A percentile compares a stretch with the other conserved stretches of the same genome.
Evolutionary conservation across 2,113 vertebrate genomes (phyloP).

Genomic region (Corythoichthys haematopterus): DNA sequence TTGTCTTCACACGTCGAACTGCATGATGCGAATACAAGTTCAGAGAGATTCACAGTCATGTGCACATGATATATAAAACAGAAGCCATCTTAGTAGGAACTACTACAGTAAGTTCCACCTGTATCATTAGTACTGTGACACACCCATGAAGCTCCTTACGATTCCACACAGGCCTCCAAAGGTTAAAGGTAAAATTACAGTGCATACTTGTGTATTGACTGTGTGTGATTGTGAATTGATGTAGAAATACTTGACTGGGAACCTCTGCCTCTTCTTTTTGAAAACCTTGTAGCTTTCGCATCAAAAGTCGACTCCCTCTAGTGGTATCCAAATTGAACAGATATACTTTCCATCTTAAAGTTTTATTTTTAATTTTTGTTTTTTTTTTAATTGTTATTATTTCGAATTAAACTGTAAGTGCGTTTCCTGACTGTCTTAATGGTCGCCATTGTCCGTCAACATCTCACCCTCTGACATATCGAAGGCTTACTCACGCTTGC

Average conservation of each 20-base stretch:
- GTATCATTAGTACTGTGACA: slow-evolving; percentile 76
- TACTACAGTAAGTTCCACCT: slow-evolving; percentile 76
- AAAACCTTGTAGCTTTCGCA: slow-evolving; percentile 51
- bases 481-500: slow-evolving; percentile 57
- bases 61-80: slow-evolving; percentile 40
- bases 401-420: slow-evolving; percentile 32
- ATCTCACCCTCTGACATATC: slow-evolving; percentile 46
- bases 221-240: neutral
- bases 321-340: slow-evolving; percentile 62
- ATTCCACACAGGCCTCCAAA: slow-evolving; percentile 58
- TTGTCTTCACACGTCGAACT: neutral
- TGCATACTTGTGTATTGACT: neutral
- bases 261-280: slow-evolving; percentile 42
- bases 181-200: slow-evolving; percentile 44
- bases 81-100: slow-evolving; percentile 34
- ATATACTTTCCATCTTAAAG: slow-evolving; percentile 5
- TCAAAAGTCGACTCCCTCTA: slow-evolving; percentile 71
- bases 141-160: slow-evolving; percentile 75
- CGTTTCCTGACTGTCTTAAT: slow-evolving; percentile 12
- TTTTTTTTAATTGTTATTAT: too few species aligned
- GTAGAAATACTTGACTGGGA: slow-evolving; percentile 14
- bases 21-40: neutral
- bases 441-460: slow-evolving; percentile 20
- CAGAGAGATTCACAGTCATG: neutral
- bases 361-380: too few species aligned